Evolutionary conservation across 2,888 invertebrate species (phyloP), one percentile per base, ranked within the genome.

Genomic region (Leptinotarsa rubiginosa): DNA sequence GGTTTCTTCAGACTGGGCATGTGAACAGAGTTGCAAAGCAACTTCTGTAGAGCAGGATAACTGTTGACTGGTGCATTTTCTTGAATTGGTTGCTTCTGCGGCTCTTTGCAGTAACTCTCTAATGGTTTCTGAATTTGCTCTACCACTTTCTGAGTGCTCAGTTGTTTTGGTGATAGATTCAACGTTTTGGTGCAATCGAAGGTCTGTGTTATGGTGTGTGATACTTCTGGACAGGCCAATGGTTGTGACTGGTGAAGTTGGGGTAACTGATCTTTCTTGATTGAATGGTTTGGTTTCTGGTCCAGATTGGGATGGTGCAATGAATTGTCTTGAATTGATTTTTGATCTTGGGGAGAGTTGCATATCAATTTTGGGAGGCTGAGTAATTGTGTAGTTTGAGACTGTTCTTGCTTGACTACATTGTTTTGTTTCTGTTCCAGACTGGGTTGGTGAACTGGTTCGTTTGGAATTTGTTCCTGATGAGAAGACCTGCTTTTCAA

Each of bases 381-480:
- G 62, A 31, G 62, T n/a, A 62, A 62, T n/a, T 25, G 62, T 2
- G 62, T 15, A n/a, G 62, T 62, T 62, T 59, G 67, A 16, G 25
- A 52, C 25, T 67, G 69, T 41, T 69, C 69, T 59, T 59, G 56
- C 31, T 56, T 69, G 25, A 41, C 2, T 62, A 31, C 25, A 25
- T n/a, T 56, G 18, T 69, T 31, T 41, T 68, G 41, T 12, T 52
- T 54, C 56, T 54, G 54, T 10, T 69, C 56, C 47, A 59, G 47
- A 56, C 16, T 69, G 13, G 12, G 15, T 56, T 50, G 67, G 69
- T 62, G 71, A 75, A 70, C 31, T 56, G 18, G 47, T n/a, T 54
- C 64, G 70, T 52, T 52, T 70, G 68, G 75, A 1, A 70, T 67
- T 64, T 7, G 64, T 47, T 65, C 69, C 62, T 31, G 62, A 18